These are phyloP conservation scores for Tragopan temminckii DNA, from an alignment of 2,797 vertebrate species.

Conservation along the genomic window DNA sequence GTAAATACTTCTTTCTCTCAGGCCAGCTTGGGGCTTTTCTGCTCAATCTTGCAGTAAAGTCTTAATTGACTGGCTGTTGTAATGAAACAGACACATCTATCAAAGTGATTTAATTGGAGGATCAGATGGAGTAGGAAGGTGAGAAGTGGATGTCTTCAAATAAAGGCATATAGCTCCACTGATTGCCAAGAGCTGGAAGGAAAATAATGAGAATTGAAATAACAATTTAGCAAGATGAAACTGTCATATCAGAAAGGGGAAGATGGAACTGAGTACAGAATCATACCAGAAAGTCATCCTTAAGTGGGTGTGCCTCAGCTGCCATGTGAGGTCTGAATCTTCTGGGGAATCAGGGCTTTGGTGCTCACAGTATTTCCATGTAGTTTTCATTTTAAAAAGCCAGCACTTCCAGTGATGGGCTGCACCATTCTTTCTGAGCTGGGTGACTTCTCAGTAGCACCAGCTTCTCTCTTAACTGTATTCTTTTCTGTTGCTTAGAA, in stretches of 20 bases:
- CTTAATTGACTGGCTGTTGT: background rate
- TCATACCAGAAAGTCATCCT: background rate
- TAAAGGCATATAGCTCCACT: conserved; percentile 10
- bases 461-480: background rate
- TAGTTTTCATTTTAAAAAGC: conserved; percentile 3
- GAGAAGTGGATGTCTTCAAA: background rate
- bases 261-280: background rate
- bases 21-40: background rate
- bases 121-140: conserved; percentile 12
- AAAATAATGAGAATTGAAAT: background rate
- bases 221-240: conserved; percentile 11
- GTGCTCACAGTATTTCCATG: background rate
- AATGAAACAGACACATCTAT: background rate
- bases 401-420: background rate
- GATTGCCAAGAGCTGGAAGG: background rate
- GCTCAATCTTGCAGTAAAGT: background rate
- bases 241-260: background rate
- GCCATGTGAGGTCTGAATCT: background rate
- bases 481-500: conserved; percentile 57
- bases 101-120: conserved; percentile 2
- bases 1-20: background rate
- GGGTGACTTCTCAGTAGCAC: conserved; percentile 10
- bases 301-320: background rate
- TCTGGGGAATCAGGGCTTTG: background rate
- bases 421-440: conserved; percentile 30